Conservation (phyloP, 2,113 vertebrate genomes). For the Patagioenas fasciata region DNA sequence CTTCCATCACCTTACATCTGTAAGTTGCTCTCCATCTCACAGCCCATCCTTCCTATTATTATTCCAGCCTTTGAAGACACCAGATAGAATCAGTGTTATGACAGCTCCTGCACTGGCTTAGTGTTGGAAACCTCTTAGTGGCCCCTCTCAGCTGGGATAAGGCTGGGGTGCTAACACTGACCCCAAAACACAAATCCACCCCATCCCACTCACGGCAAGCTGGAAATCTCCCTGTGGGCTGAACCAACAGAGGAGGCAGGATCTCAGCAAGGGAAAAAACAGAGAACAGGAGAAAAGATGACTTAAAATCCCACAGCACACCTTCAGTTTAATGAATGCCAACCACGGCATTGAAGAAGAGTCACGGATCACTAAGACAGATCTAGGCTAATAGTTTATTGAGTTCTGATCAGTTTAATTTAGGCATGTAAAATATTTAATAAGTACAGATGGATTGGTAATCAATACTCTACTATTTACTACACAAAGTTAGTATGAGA, state of each 20-base stretch:
- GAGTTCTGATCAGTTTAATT: background rate
- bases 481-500: background rate
- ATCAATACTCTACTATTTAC: background rate
- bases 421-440: background rate
- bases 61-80: background rate
- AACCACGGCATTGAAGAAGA: background rate
- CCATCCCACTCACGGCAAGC: background rate
- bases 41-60: background rate
- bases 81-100: background rate
- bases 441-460: background rate
- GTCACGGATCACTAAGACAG: background rate
- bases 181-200: background rate
- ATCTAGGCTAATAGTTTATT: background rate
- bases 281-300: background rate
- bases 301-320: background rate
- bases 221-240: background rate
- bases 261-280: background rate
- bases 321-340: background rate
- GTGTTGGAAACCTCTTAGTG: background rate
- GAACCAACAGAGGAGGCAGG: background rate
- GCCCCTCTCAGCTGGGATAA: background rate
- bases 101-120: background rate
- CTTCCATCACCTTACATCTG: background rate
- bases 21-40: background rate
- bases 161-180: background rate